phyloP scores from a whole-genome alignment of 1,140 invertebrate species.

The Manduca sexta region DNA sequence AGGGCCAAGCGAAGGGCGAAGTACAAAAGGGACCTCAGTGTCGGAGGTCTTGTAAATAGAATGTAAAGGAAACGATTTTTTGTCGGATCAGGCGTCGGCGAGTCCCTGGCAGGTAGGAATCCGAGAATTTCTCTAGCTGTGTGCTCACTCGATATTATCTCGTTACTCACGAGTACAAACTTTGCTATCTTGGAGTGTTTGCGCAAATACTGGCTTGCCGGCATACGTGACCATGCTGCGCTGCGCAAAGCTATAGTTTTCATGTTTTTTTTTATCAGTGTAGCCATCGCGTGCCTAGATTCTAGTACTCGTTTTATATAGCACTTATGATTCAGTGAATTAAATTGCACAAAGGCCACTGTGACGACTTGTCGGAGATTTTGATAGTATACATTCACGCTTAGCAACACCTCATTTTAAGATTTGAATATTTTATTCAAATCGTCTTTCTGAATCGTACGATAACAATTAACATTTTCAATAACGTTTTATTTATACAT shows the following conservation, averaged over 20 bases:
- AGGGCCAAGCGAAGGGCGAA: conserved; percentile 31
- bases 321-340: no score
- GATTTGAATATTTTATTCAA: conserved; percentile 7
- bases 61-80: conserved; percentile 67
- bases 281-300: neutral
- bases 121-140: conserved; percentile 28
- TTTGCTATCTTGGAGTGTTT: conserved; percentile 55
- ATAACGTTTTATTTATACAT: no score
- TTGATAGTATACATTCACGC: no score
- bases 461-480: no score
- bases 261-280: conserved; percentile 14
- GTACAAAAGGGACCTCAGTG: conserved; percentile 56
- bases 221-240: conserved; percentile 39
- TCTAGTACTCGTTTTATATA: no score
- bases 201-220: conserved; percentile 56
- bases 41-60: conserved; percentile 67
- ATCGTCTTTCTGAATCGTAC: neutral
- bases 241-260: conserved; percentile 22
- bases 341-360: no score
- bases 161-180: conserved; percentile 55
- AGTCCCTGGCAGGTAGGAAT: conserved; percentile 58
- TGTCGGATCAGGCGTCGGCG: conserved; percentile 47
- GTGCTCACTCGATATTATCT: conserved; percentile 50
- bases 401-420: neutral
- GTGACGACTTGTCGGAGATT: no score